Base-by-base conservation (phyloP, 2,797 vertebrate genomes). In the Periophthalmus magnuspinnatus region DNA sequence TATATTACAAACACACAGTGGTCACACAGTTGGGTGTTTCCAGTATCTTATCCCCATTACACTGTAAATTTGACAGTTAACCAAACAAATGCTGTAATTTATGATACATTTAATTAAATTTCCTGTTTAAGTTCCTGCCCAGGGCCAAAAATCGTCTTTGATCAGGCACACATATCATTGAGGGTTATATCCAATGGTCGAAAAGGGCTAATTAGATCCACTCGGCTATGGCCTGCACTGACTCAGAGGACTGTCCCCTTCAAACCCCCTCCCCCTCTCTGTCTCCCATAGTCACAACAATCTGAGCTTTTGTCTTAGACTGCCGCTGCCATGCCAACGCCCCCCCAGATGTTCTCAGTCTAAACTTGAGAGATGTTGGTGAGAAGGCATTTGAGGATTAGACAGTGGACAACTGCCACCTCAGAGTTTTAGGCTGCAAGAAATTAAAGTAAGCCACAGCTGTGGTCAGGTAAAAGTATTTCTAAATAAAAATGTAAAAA, bases 271-370 rank as follows among this genome's bases (percentile, higher is more conserved):
- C 58, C 64, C 52, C 2, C 48, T 62, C 50, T 19, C 60, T 81
- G 58, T 58, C 63, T 58, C 55, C 24, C 63, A 34, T 28, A 52
- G 28, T 65, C 63, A 45, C 63, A 65, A 76, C 79, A 74, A 69
- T 65, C 38, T 60, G 34, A 59, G 57, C 67, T 84, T 80, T 84
- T 68, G 71, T 83, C 70, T 71, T 1, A 10, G 61, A 36, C 6
- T 41, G 14, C 14, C 13, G 82, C 84, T 83, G 68, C 79, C 80
- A 78, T 83, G 82, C 81, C 79, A 83, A 83, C 83, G 56, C 71
- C 34, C 70, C 34, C 70, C 58, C 45, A 63, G 62, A 65, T 66
- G 32, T 62, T 65, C 65, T 68, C 36, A 14, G 58, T 62, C 67
- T 24, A 70, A 77, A 75, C 48, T 64, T 16, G 58, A 48, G 41